phyloP scores from a whole-genome alignment of 1,140 invertebrate species.

The Hesperophylax magnus region DNA sequence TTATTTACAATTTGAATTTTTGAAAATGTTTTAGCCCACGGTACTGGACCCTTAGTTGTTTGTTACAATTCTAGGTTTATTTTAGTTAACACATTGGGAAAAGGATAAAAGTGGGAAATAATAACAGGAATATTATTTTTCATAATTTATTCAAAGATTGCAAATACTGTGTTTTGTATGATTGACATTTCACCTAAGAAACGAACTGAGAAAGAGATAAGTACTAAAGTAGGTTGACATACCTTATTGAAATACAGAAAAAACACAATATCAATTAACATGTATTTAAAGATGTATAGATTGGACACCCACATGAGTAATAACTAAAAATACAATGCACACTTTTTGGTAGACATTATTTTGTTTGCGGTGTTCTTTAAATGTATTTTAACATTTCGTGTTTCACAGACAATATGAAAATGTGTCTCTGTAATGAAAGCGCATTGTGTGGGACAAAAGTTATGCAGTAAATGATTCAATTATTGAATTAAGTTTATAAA shows the following conservation, averaged over 20 bases:
- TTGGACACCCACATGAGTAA: conserved; percentile 10
- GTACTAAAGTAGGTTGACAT: conserved; percentile 57
- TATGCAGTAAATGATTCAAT: not conserved
- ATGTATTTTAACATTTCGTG: too few species aligned
- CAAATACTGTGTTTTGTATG: conserved; percentile 58
- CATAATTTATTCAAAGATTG: conserved; percentile 58
- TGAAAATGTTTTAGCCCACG: too few species aligned
- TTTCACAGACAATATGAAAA: not conserved
- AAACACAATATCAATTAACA: conserved; percentile 42
- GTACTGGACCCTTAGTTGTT: too few species aligned
- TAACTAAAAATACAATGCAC: too few species aligned
- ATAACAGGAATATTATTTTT: conserved; percentile 23
- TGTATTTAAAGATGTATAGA: conserved; percentile 28
- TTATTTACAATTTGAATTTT: too few species aligned
- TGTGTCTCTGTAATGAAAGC: not conserved
- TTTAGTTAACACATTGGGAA: too few species aligned
- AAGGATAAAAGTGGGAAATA: too few species aligned
- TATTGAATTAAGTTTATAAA: conserved; percentile 16
- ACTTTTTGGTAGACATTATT: conserved; percentile 32
- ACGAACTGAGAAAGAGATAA: conserved; percentile 55
- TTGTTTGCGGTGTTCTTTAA: conserved; percentile 27
- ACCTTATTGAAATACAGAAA: conserved; percentile 48
- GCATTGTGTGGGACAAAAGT: not conserved
- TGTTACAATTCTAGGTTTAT: too few species aligned
- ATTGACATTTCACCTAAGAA: conserved; percentile 57